Base-by-base conservation (phyloP, 2,113 vertebrate genomes). In the Tylochromis polylepis region DNA sequence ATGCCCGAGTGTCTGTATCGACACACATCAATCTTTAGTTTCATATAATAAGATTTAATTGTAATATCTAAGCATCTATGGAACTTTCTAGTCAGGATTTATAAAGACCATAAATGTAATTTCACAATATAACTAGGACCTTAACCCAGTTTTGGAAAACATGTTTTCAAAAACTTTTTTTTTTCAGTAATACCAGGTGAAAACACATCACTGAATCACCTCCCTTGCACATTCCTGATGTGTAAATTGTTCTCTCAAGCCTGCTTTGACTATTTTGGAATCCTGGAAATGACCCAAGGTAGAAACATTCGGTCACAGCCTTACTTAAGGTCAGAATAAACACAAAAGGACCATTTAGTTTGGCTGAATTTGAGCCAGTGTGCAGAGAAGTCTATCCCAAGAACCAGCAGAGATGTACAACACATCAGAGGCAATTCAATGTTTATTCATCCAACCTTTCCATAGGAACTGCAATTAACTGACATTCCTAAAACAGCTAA, bases 341-440 rank as follows among this genome's bases (percentile, higher is more conserved):
- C 53, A 81, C 53, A 91, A 84, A 85, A 86, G 67, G 16, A 88
- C 15, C 53, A 56, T 86, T 91, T 49, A 51, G 55, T 41, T 81
- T 49, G 14, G 4, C 27, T 20, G 58, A 83, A 75, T 88, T 86
- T 89, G 55, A 43, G 72, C 29, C 72, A 31, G 57, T 90, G 81
- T 72, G 57, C 14, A 16, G 29, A 55, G 34, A 59, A 58, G 36
- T 84, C 11, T 3, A 9, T 29, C 77, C 27, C n/a, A 15, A 55
- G 20, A 65, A 34, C 57, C 43, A 41, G 15, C 55, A 5, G 11
- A 79, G 20, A 72, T 38, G 53, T 58, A 70, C 46, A 75, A 49
- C 31, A 49, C 20, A 60, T 57, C 18, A 79, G 43, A 86, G 79
- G 59, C 6, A 27, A 46, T 9, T 67, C 41, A 49, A 29, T 84